phyloP scores from a whole-genome alignment of 2,888 invertebrate species.

The Leucozona laternaria region DNA sequence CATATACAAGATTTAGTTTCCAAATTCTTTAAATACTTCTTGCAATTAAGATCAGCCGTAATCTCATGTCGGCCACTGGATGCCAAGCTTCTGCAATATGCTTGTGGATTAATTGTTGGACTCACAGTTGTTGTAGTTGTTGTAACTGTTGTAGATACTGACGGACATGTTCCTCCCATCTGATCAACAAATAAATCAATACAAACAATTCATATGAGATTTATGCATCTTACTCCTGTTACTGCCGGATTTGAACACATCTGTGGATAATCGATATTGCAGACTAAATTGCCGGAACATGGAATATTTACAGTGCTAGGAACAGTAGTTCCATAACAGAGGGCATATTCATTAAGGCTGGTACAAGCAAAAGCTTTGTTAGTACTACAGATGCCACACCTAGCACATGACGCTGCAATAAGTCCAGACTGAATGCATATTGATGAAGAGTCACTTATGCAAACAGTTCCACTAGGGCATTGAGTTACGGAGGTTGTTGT shows the following conservation, averaged over 20 bases:
- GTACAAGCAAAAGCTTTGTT: constrained; percentile 39
- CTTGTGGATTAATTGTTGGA: constrained; percentile 11
- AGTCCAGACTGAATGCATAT: constrained; percentile 17
- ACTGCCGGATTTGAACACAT: constrained; percentile 34
- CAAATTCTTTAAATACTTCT: background rate
- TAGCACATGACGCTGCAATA: constrained; percentile 19
- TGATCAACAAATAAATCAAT: too few relatives aligned
- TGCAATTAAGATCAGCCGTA: constrained; percentile 18
- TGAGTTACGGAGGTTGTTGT: background rate
- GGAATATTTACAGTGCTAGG: background rate
- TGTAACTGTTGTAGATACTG: background rate
- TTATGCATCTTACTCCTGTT: constrained; percentile 46
- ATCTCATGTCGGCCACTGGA: constrained; percentile 36
- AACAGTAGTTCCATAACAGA: constrained; percentile 12
- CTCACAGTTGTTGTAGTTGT: background rate
- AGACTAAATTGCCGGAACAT: constrained; percentile 26
- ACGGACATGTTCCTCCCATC: constrained; percentile 56
- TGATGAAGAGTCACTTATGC: constrained; percentile 5
- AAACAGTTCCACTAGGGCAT: constrained; percentile 51
- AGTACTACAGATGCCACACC: constrained; percentile 18
- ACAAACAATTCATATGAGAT: too few relatives aligned
- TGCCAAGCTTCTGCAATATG: constrained; percentile 15
- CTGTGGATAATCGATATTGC: constrained; percentile 32
- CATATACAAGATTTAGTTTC: too few relatives aligned
- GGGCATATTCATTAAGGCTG: constrained; percentile 21